Conservation (phyloP, 2,797 vertebrate genomes). For the Sebastes umbrosus region DNA sequence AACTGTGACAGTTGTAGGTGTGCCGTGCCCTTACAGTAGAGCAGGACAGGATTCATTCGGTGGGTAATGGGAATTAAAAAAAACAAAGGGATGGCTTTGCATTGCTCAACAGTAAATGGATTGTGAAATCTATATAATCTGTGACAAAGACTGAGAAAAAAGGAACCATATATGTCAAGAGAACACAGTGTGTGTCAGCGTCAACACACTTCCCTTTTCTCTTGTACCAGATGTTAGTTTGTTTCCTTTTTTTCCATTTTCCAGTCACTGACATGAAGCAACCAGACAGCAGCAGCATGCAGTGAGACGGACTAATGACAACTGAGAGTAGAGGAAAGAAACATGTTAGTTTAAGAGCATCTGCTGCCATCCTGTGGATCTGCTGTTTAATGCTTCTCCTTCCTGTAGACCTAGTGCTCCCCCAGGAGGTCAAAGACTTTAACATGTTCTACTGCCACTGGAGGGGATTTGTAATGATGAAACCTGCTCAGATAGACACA, state of each 20-base stretch:
- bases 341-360: not conserved
- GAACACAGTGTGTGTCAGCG: not conserved
- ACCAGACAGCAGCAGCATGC: not conserved
- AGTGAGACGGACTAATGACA: not conserved
- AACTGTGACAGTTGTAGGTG: too few species aligned
- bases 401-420: not conserved
- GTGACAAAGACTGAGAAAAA: not conserved
- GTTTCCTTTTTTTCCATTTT: not conserved
- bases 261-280: not conserved
- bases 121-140: not conserved
- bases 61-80: too few species aligned
- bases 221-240: not conserved
- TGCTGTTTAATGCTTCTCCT: not conserved
- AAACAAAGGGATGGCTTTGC: not conserved
- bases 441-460: too few species aligned
- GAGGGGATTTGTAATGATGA: too few species aligned
- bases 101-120: not conserved
- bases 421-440: slow-evolving; percentile 3
- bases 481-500: too few species aligned
- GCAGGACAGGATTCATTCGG: not conserved
- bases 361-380: not conserved
- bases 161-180: not conserved
- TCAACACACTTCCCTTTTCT: slow-evolving; percentile 9
- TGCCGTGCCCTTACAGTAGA: too few species aligned
- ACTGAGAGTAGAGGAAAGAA: not conserved